Evolutionary conservation across 2,113 vertebrate genomes (phyloP).

Genomic region (Myanophis thanlyinensis): DNA sequence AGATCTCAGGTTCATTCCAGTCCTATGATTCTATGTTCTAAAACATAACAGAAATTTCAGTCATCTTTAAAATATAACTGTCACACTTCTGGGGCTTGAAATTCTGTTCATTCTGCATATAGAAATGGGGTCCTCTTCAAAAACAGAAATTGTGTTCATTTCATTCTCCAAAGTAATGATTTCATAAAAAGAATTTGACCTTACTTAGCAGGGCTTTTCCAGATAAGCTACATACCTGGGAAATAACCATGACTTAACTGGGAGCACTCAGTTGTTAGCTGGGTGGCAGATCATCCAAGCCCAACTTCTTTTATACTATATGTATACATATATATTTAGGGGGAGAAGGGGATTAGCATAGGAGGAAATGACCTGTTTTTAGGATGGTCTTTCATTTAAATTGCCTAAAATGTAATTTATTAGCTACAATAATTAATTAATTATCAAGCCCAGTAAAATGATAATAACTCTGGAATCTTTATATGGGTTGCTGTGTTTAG

Average conservation of each 20-base stretch:
- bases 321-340: neutral
- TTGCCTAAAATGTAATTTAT: neutral
- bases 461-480: neutral
- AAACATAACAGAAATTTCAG: neutral
- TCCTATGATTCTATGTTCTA: neutral
- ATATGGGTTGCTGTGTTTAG: neutral
- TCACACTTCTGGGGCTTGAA: neutral
- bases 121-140: neutral
- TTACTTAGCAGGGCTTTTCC: neutral
- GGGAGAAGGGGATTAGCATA: neutral
- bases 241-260: neutral
- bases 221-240: neutral
- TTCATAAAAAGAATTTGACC: neutral
- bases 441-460: neutral
- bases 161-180: neutral
- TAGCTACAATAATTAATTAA: neutral
- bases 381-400: neutral
- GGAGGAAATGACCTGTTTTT: neutral
- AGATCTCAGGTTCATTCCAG: too few species aligned
- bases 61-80: neutral
- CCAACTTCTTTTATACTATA: neutral
- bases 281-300: neutral
- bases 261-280: too few species aligned
- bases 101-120: neutral
- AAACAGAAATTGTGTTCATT: neutral